A percentile compares a stretch with the other conserved stretches of the same genome.
These are phyloP conservation scores for Urosaurus nigricauda DNA, from an alignment of 2,797 vertebrate genomes.

Conservation along the genomic window DNA sequence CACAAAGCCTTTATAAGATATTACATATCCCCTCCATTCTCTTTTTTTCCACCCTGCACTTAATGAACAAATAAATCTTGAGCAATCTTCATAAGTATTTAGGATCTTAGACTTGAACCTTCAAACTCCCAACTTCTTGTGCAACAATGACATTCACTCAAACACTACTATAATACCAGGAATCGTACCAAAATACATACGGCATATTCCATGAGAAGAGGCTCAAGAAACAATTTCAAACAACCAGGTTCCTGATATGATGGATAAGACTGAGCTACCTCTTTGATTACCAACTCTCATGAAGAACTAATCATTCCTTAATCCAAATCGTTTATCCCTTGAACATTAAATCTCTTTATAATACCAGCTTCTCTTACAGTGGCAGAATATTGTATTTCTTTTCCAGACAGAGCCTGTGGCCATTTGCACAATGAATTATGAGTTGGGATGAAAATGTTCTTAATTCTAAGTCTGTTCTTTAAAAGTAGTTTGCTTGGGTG, in stretches of 20 bases:
- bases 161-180: background rate
- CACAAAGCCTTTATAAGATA: background rate
- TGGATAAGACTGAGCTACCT: background rate
- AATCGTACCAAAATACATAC: background rate
- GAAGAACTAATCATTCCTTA: background rate
- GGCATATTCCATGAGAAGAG: background rate
- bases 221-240: background rate
- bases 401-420: background rate
- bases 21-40: background rate
- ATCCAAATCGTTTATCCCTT: background rate
- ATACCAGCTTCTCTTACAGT: background rate
- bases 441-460: background rate
- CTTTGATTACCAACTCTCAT: background rate
- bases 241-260: background rate
- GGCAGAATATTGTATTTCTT: background rate
- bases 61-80: background rate
- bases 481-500: background rate
- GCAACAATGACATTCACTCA: background rate
- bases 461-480: background rate
- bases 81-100: background rate
- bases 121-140: background rate
- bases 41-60: background rate
- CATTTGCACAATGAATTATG: background rate
- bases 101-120: background rate
- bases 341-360: background rate